Conservation (phyloP, 2,797 vertebrate genomes). For the Luscinia luscinia region DNA sequence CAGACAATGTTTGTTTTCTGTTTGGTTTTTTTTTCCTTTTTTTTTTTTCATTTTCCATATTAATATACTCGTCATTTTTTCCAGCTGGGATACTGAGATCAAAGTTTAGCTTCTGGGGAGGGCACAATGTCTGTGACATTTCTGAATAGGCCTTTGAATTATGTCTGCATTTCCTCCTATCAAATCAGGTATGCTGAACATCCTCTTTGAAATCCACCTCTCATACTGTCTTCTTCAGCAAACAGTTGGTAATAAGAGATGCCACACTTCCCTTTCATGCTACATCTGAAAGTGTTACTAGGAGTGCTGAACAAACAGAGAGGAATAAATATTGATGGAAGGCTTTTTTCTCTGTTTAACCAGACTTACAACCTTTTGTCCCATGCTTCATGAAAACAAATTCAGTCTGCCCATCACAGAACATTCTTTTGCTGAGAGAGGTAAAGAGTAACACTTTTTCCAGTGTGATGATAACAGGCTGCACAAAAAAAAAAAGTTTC, state of each 20-base stretch:
- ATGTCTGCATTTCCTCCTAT: neutral
- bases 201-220: neutral
- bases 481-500: neutral
- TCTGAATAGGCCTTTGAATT: neutral
- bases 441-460: neutral
- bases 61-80: neutral
- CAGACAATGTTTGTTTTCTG: neutral
- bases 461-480: neutral
- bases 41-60: neutral
- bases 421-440: neutral
- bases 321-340: constrained; percentile 1
- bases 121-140: neutral
- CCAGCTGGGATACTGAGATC: neutral
- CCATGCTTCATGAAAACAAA: neutral
- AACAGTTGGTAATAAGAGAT: neutral
- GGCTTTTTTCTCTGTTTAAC: neutral
- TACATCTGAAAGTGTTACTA: neutral
- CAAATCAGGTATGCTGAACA: neutral
- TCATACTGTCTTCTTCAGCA: neutral
- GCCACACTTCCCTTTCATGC: neutral
- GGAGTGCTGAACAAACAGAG: neutral
- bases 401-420: neutral
- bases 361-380: neutral
- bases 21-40: neutral
- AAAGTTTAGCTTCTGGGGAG: neutral